These are phyloP conservation scores for Ditylenchus dipsaci DNA, from an alignment of 1,140 invertebrate genomes.

Conservation along the genomic window DNA sequence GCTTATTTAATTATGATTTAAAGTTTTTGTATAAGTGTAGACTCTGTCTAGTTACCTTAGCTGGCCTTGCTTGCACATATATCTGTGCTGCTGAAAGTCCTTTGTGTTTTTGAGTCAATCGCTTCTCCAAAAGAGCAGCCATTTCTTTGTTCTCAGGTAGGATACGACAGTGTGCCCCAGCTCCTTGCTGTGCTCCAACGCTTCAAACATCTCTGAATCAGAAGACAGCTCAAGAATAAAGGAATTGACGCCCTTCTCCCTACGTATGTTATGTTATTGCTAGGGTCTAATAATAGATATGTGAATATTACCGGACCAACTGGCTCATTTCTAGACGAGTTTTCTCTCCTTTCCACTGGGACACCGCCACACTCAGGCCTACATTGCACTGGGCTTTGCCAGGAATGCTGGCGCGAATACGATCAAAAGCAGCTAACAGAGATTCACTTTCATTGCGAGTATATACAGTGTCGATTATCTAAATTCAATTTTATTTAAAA, in stretches of 20 bases:
- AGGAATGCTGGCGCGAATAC: constrained; percentile 80
- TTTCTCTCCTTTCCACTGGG: constrained; percentile 71
- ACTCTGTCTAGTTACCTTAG: constrained; percentile 67
- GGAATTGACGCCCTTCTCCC: constrained; percentile 77
- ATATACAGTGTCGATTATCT: constrained; percentile 43
- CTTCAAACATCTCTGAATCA: constrained; percentile 76
- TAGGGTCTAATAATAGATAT: too few species aligned
- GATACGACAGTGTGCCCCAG: constrained; percentile 80
- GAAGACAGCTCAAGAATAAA: constrained; percentile 98
- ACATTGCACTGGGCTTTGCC: constrained; percentile 97
- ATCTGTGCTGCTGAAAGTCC: constrained; percentile 83
- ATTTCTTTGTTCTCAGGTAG: constrained; percentile 94
- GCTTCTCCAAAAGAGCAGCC: constrained; percentile 73
- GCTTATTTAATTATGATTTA: neutral
- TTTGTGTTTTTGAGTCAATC: constrained; percentile 64
- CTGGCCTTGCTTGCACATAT: constrained; percentile 85
- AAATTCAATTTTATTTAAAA: constrained; percentile 17
- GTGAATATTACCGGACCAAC: constrained; percentile 56
- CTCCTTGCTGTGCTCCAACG: constrained; percentile 33
- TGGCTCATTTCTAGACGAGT: constrained; percentile 60
- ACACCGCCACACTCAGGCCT: constrained; percentile 79
- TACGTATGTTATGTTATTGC: too few species aligned
- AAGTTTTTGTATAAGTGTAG: neutral
- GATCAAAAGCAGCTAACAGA: constrained; percentile 81
- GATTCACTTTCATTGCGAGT: constrained; percentile 68